Percentiles rank a stretch among this genome's conserved stretches.
phyloP scores from a whole-genome alignment of 2,888 invertebrate genomes.

The Sycophila texana region DNA sequence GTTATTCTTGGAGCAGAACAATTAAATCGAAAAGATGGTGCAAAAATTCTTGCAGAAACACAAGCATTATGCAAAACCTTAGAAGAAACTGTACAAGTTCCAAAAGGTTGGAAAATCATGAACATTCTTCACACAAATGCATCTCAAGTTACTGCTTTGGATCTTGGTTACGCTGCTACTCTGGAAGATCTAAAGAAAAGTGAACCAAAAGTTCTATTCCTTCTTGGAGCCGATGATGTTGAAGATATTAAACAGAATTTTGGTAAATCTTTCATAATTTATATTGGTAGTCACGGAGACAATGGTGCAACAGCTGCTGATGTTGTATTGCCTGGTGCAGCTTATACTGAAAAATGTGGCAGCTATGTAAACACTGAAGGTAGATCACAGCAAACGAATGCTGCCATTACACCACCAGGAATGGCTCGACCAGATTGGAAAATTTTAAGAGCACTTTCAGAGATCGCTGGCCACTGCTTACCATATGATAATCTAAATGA shows the following conservation, averaged over 20 bases:
- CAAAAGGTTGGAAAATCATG: conserved; percentile 85
- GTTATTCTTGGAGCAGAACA: conserved; percentile 94
- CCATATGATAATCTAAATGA: conserved; percentile 93
- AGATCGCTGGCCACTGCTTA: conserved; percentile 82
- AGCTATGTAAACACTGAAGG: conserved; percentile 99
- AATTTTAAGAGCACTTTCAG: conserved; percentile 95
- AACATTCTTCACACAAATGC: conserved; percentile 96
- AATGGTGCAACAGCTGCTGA: conserved; percentile 94
- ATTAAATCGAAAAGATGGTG: conserved; percentile 87
- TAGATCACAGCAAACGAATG: conserved; percentile 91
- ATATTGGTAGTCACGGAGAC: conserved; percentile 98
- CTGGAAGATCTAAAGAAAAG: conserved; percentile 78
- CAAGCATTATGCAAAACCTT: conserved; percentile 83
- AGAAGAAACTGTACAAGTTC: conserved; percentile 78
- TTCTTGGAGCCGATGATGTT: conserved; percentile 96
- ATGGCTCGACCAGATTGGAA: conserved; percentile 98
- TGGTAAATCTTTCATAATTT: conserved; percentile 90
- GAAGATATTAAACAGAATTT: conserved; percentile 86
- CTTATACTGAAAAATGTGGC: conserved; percentile 99
- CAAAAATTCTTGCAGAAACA: conserved; percentile 84
- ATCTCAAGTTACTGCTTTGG: conserved; percentile 95
- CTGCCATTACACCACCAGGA: conserved; percentile 94
- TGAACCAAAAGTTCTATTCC: conserved; percentile 88
- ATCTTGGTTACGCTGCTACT: conserved; percentile 93
- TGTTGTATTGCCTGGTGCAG: conserved; percentile 94